Conservation (phyloP, 2,113 vertebrate species). For the Rhabdomys dilectus region DNA sequence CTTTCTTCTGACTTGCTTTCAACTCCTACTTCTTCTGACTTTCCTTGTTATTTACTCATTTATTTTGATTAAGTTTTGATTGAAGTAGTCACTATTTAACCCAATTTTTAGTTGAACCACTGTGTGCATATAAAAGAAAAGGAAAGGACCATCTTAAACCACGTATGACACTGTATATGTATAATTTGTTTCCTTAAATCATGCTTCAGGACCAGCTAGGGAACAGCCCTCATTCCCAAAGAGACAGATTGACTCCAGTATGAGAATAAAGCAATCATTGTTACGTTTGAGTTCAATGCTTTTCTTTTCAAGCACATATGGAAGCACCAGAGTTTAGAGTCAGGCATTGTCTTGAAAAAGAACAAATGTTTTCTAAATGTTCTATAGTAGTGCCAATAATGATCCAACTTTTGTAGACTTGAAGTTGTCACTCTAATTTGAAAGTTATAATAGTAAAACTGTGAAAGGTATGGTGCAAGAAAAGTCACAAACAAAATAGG, state of each 20-base stretch:
- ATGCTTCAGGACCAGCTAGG: not conserved
- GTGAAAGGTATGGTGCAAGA: not conserved
- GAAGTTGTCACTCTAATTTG: not conserved
- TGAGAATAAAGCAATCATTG: slow-evolving; percentile 42
- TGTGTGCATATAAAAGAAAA: not conserved
- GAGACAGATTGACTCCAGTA: not conserved
- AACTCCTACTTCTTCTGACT: not conserved
- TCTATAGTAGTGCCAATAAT: not conserved
- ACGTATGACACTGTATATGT: not conserved
- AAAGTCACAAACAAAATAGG: not conserved
- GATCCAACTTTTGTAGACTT: not conserved
- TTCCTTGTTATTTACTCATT: not conserved
- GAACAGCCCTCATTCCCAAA: not conserved
- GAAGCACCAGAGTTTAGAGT: not conserved
- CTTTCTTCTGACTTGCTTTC: not conserved
- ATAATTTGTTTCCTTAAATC: slow-evolving; percentile 28
- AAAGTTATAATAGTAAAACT: not conserved
- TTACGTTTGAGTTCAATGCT: slow-evolving; percentile 37
- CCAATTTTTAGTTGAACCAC: not conserved
- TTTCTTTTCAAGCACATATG: slow-evolving; percentile 8
- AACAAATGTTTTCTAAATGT: slow-evolving; percentile 40
- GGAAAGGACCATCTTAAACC: slow-evolving; percentile 19
- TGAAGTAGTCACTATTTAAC: not conserved
- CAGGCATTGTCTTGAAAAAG: not conserved
- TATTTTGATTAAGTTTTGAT: slow-evolving; percentile 1